phyloP scores from a whole-genome alignment of 2,113 vertebrate genomes.

The Pseudopodoces humilis region DNA sequence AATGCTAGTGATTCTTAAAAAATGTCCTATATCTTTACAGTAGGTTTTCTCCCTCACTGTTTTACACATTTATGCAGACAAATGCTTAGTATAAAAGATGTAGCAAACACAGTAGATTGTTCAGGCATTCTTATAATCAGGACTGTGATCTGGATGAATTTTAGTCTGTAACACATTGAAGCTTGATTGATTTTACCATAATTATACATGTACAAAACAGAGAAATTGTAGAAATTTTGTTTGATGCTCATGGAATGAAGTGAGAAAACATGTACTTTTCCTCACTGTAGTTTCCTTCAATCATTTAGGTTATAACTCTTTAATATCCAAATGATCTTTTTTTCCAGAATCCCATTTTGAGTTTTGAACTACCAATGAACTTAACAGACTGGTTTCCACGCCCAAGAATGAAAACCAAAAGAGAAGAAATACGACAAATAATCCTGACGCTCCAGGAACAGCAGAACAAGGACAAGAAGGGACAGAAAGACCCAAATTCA shows the following conservation, averaged over 20 bases:
- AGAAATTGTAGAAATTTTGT: neutral
- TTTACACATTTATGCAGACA: neutral
- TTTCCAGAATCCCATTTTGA: slow-evolving; percentile 88
- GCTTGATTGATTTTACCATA: neutral
- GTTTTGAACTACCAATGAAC: slow-evolving; percentile 92
- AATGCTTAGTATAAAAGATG: neutral
- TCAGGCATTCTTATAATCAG: neutral
- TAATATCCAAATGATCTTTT: neutral
- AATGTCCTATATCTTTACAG: neutral
- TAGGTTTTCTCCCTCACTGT: neutral
- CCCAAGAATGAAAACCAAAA: slow-evolving; percentile 95
- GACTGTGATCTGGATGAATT: neutral
- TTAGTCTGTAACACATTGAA: neutral
- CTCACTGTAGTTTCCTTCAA: neutral
- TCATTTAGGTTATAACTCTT: neutral
- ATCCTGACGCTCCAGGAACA: slow-evolving; percentile 88
- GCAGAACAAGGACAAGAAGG: slow-evolving; percentile 82
- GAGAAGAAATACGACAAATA: slow-evolving; percentile 90
- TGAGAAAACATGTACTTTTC: neutral
- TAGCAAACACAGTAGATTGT: neutral
- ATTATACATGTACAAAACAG: neutral
- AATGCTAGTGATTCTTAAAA: neutral
- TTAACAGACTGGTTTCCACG: slow-evolving; percentile 94
- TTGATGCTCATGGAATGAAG: neutral
- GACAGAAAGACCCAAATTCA: slow-evolving; percentile 67